Evolutionary conservation across 2,113 vertebrate species (phyloP).

Genomic region (Xiphophorus maculatus): DNA sequence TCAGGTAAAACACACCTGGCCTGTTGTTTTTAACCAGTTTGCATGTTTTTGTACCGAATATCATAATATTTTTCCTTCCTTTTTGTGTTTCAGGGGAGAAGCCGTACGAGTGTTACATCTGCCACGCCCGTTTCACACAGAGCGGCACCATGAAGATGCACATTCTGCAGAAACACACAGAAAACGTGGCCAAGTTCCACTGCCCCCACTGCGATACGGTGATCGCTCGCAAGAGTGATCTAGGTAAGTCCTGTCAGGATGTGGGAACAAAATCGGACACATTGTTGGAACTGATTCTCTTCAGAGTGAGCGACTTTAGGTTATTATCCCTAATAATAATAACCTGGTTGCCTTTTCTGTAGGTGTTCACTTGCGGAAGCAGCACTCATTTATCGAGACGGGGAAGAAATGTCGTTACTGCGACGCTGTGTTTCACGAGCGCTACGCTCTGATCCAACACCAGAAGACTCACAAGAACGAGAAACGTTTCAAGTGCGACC

Average conservation of each 20-base stretch:
- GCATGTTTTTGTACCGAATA: not conserved
- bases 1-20: conserved; percentile 82
- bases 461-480: conserved; percentile 99
- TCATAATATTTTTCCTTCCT: not conserved
- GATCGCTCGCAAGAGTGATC: conserved; percentile 97
- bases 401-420: conserved; percentile 99
- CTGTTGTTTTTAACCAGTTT: not conserved
- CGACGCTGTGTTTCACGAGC: conserved; percentile 96
- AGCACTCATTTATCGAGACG: conserved; percentile 98
- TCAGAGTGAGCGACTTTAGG: not conserved
- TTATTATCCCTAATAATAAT: too few relatives aligned
- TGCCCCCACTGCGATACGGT: conserved; percentile 99
- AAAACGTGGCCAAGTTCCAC: conserved; percentile 99
- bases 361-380: conserved; percentile 97
- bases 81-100: conserved; percentile 87
- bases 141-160: conserved; percentile 99
- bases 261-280: not conserved
- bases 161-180: conserved; percentile 99
- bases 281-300: not conserved
- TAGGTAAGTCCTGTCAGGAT: conserved; percentile 79
- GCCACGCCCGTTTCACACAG: conserved; percentile 98
- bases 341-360: not conserved
- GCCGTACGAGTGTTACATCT: conserved; percentile 99
- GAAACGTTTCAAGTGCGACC: conserved; percentile 98
- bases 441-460: conserved; percentile 98